These are phyloP conservation scores for Xanthia togata DNA, from an alignment of 2,888 invertebrate species.

Conservation along the genomic window DNA sequence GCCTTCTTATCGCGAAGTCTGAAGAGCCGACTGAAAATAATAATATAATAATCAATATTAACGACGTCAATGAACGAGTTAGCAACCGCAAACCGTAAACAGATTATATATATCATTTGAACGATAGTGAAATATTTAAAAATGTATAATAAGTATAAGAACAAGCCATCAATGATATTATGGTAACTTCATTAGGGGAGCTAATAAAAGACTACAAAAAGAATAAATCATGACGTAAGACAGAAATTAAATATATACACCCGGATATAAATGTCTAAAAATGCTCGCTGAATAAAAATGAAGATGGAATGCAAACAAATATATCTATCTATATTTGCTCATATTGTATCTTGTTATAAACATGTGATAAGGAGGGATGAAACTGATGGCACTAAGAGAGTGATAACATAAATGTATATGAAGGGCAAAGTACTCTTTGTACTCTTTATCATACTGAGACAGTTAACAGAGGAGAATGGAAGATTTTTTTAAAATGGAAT, in stretches of 20 bases:
- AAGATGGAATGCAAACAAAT: neutral
- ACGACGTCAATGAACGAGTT: neutral
- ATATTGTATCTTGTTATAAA: neutral
- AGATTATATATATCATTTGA: neutral
- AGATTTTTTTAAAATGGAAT: neutral
- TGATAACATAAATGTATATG: neutral
- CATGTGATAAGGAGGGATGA: too few species aligned
- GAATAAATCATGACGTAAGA: neutral
- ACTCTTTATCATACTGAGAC: too few species aligned
- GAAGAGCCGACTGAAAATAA: slow-evolving; percentile 41
- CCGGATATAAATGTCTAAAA: neutral
- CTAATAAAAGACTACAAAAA: neutral
- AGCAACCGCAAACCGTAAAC: neutral
- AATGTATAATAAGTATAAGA: slow-evolving; percentile 1
- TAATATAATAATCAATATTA: slow-evolving; percentile 2
- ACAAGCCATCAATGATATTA: slow-evolving; percentile 22
- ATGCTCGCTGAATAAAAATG: neutral
- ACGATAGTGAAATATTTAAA: neutral
- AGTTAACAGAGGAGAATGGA: neutral
- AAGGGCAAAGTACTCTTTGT: neutral
- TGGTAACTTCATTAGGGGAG: slow-evolving; percentile 11
- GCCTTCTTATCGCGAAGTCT: slow-evolving; percentile 11
- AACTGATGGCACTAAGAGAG: too few species aligned
- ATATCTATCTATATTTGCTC: neutral
- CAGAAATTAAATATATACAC: neutral